Conservation (phyloP, 1,140 invertebrate species). For the Apis florea region DNA sequence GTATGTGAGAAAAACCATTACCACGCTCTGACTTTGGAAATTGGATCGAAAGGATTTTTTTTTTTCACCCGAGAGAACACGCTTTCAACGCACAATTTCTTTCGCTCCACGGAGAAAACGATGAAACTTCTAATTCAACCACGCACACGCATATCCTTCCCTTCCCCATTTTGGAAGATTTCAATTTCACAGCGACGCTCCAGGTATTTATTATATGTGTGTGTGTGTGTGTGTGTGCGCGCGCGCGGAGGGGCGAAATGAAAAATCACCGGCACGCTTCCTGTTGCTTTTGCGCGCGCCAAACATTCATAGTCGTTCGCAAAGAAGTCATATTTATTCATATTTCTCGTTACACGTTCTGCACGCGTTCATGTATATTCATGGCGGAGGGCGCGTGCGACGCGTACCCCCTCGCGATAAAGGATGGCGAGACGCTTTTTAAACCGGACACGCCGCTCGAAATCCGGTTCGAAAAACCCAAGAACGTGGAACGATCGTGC, state of each 20-base stretch:
- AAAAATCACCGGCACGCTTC: slow-evolving; percentile 49
- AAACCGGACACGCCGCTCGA: not conserved
- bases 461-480: not conserved
- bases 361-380: slow-evolving; percentile 56
- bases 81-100: too few species aligned
- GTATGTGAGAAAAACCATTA: too few species aligned
- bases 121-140: slow-evolving; percentile 8
- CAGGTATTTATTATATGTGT: slow-evolving; percentile 25
- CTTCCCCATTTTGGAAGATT: slow-evolving; percentile 14
- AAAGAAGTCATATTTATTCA: slow-evolving; percentile 58
- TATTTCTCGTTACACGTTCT: slow-evolving; percentile 56
- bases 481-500: not conserved
- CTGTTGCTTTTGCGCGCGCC: slow-evolving; percentile 44
- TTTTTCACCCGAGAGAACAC: too few species aligned
- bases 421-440: slow-evolving; percentile 10
- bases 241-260: slow-evolving; percentile 34
- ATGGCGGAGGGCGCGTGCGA: slow-evolving; percentile 7
- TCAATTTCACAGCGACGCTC: slow-evolving; percentile 29
- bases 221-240: too few species aligned
- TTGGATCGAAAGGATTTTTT: too few species aligned
- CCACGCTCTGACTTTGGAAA: too few species aligned
- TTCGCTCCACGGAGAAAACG: not conserved
- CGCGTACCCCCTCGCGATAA: slow-evolving; percentile 20
- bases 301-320: slow-evolving; percentile 50
- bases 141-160: not conserved